Base-by-base conservation (phyloP, 2,888 invertebrate genomes). In the Oscheius sp. region DNA sequence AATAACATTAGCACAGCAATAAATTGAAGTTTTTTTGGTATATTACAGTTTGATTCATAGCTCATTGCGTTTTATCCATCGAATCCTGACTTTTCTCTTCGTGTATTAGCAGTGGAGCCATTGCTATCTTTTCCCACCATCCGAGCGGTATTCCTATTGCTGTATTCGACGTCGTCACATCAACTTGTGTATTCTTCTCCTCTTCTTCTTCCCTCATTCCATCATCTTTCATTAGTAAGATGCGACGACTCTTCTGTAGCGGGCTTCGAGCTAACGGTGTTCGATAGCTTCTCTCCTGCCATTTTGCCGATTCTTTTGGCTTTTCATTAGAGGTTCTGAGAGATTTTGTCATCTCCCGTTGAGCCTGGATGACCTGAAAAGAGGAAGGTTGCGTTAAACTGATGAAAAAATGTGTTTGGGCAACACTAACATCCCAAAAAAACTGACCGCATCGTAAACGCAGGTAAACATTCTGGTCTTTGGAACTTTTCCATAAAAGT, bases 401-500 rank as follows among this genome's bases (percentile, higher is more conserved):
- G n/a, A n/a, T n/a, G n/a, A n/a, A n/a, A n/a, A n/a, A n/a, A n/a
- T n/a, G n/a, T n/a, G n/a, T n/a, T n/a, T n/a, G n/a, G n/a, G n/a
- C n/a, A n/a, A n/a, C n/a, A n/a, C n/a, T n/a, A n/a, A n/a, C n/a
- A n/a, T n/a, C n/a, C n/a, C n/a, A n/a, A n/a, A n/a, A 2, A 26
- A 28, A 5, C 28, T 26, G 44, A 83, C 81, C 0, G 83, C 83
- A 56, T 82, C 82, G 14, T 70, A 65, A 5, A 82, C 63, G 44
- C 72, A 75, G 20, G 80, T 77, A 61, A 78, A 83, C 17, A 83
- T 59, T 17, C 71, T 50, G 38, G 68, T 63, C 45, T 75, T 72
- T 8, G 82, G 80, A 5, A 83, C 79, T 32, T 69, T 66, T n/a
- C 75, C 56, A 66, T 77, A 75, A 50, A 82, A 83, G n/a, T 80